These are phyloP conservation scores for Neolamprologus ventralis DNA, from an alignment of 2,113 vertebrate genomes.

Conservation along the genomic window DNA sequence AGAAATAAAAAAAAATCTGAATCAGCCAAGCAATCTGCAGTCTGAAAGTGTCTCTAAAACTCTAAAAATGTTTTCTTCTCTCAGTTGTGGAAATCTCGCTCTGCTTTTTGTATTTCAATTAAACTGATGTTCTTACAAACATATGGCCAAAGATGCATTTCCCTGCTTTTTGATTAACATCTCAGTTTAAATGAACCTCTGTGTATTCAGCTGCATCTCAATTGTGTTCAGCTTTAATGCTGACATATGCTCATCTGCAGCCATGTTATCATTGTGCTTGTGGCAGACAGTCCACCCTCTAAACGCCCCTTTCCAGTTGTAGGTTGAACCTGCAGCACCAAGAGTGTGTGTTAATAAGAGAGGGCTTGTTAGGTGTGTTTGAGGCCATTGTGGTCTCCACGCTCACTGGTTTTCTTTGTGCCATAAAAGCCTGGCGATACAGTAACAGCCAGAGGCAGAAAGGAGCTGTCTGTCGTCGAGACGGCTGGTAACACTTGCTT, in stretches of 20 bases:
- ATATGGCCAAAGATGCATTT: not conserved
- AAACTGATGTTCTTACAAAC: not conserved
- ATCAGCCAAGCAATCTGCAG: not conserved
- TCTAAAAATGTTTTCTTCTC: not conserved
- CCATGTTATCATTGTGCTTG: slow-evolving; percentile 28
- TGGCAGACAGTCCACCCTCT: slow-evolving; percentile 16
- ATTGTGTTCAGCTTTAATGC: slow-evolving; percentile 9
- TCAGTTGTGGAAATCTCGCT: not conserved
- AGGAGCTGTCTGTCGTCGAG: slow-evolving; percentile 84
- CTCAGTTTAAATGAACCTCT: not conserved
- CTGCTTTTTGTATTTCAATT: not conserved
- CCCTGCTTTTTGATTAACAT: not conserved
- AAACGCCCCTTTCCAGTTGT: slow-evolving; percentile 8
- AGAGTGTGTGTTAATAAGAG: slow-evolving; percentile 58
- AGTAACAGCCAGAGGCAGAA: slow-evolving; percentile 73
- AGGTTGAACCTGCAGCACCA: slow-evolving; percentile 13
- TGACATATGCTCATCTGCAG: slow-evolving; percentile 18
- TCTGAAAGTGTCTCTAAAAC: not conserved
- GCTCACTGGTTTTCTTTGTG: slow-evolving; percentile 72
- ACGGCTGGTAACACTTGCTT: slow-evolving; percentile 71
- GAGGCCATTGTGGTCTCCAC: slow-evolving; percentile 62
- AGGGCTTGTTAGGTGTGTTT: slow-evolving; percentile 44
- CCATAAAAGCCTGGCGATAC: slow-evolving; percentile 67
- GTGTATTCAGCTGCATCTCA: slow-evolving; percentile 45
- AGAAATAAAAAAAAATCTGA: not conserved